Conservation (phyloP, 2,888 invertebrate species). For the Yponomeuta plumbellus region DNA sequence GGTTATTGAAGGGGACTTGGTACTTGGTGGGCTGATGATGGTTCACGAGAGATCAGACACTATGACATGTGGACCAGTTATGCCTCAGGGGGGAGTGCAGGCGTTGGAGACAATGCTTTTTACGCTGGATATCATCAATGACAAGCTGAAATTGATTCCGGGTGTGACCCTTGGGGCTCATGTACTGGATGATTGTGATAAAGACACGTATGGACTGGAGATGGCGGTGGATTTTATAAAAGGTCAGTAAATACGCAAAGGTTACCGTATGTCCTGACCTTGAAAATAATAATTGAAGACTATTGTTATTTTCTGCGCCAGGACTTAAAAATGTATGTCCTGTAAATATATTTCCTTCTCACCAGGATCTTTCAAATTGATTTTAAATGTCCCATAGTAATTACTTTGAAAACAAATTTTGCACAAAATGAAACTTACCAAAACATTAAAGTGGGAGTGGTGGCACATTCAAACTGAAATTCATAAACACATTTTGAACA, state of each 20-base stretch:
- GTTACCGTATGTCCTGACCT: not conserved
- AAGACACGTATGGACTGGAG: slow-evolving; percentile 95
- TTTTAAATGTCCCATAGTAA: too few relatives aligned
- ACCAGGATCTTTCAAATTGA: too few relatives aligned
- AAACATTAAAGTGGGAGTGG: too few relatives aligned
- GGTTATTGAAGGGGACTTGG: slow-evolving; percentile 90
- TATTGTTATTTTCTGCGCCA: too few relatives aligned
- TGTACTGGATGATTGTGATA: slow-evolving; percentile 95
- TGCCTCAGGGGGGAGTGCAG: slow-evolving; percentile 94
- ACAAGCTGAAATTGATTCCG: slow-evolving; percentile 79
- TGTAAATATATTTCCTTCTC: too few relatives aligned
- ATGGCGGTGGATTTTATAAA: slow-evolving; percentile 98
- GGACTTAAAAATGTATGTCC: too few relatives aligned
- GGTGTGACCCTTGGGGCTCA: slow-evolving; percentile 90
- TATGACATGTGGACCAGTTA: slow-evolving; percentile 92
- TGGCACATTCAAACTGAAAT: too few relatives aligned
- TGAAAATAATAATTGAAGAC: not conserved
- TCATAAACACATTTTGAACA: too few relatives aligned
- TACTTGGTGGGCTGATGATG: slow-evolving; percentile 95
- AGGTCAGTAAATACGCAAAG: slow-evolving; percentile 78
- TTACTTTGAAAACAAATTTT: too few relatives aligned
- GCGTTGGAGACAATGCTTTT: slow-evolving; percentile 95
- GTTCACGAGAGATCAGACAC: slow-evolving; percentile 92
- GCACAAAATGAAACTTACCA: too few relatives aligned
- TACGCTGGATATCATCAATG: slow-evolving; percentile 88